Conservation (phyloP, 2,113 vertebrate species). For the Dendropsophus ebraccatus region DNA sequence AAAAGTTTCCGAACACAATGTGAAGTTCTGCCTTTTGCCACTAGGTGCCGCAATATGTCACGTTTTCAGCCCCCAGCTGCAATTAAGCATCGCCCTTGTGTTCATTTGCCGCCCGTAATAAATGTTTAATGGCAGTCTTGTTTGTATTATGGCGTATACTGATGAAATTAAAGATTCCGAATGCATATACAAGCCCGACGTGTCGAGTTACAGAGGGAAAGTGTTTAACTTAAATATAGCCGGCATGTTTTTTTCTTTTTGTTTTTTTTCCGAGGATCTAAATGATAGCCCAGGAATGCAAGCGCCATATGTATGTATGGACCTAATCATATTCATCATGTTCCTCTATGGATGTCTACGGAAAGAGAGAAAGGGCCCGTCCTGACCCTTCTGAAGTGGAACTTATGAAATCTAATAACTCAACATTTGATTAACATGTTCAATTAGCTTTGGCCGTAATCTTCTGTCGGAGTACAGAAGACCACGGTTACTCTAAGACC, state of each 20-base stretch:
- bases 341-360: not conserved
- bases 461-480: constrained; percentile 20
- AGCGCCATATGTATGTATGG: constrained; percentile 45
- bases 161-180: constrained; percentile 57
- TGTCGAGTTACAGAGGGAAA: constrained; percentile 51
- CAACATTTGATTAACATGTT: constrained; percentile 56
- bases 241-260: not conserved
- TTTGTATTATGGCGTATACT: constrained; percentile 46
- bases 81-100: not conserved
- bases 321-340: constrained; percentile 21
- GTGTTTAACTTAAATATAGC: constrained; percentile 46
- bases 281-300: constrained; percentile 32
- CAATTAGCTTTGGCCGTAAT: constrained; percentile 34
- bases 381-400: constrained; percentile 11
- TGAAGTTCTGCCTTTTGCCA: constrained; percentile 46
- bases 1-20: not conserved
- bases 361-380: not conserved
- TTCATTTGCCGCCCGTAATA: constrained; percentile 25
- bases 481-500: constrained; percentile 21
- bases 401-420: constrained; percentile 50
- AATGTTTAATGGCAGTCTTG: constrained; percentile 47
- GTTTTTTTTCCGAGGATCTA: constrained; percentile 16
- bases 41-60: constrained; percentile 65
- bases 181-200: constrained; percentile 38
- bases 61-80: not conserved